Percentiles rank a stretch among this genome's conserved stretches.
phyloP scores from a whole-genome alignment of 2,797 vertebrate genomes.

The Acrossocheilus fasciatus region DNA sequence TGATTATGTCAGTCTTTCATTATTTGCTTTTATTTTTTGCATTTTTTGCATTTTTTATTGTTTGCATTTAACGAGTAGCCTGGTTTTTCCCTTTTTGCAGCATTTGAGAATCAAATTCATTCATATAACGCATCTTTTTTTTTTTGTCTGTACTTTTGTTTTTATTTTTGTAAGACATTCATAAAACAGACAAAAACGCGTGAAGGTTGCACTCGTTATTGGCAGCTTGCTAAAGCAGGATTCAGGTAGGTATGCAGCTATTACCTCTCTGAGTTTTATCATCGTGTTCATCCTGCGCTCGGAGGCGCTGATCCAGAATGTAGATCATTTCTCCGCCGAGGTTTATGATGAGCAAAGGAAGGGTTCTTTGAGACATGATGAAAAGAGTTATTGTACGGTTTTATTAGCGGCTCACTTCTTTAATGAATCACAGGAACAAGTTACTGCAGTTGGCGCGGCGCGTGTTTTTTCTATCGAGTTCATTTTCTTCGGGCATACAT shows the following conservation, averaged over 20 bases:
- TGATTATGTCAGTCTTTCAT: background rate
- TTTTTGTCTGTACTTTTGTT: background rate
- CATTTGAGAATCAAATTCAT: background rate
- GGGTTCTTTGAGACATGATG: constrained; percentile 85
- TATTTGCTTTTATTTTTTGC: background rate
- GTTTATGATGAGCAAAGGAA: constrained; percentile 93
- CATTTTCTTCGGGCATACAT: background rate
- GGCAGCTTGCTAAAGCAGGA: background rate
- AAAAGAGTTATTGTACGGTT: background rate
- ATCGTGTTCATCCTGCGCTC: constrained; percentile 84
- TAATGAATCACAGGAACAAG: no score
- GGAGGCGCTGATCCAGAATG: constrained; percentile 92
- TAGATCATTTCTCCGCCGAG: constrained; percentile 97
- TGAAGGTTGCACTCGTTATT: background rate
- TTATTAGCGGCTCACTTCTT: background rate
- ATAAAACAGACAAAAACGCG: background rate
- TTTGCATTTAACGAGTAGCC: background rate
- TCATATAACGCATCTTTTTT: background rate
- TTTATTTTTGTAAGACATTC: background rate
- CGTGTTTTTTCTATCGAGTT: background rate
- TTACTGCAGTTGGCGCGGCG: background rate
- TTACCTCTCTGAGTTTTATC: constrained; percentile 92
- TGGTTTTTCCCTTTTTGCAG: background rate
- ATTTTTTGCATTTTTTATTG: no score
- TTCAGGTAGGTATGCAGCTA: background rate